Base-by-base conservation (phyloP, 2,888 invertebrate genomes). In the Fragum whitleyi region DNA sequence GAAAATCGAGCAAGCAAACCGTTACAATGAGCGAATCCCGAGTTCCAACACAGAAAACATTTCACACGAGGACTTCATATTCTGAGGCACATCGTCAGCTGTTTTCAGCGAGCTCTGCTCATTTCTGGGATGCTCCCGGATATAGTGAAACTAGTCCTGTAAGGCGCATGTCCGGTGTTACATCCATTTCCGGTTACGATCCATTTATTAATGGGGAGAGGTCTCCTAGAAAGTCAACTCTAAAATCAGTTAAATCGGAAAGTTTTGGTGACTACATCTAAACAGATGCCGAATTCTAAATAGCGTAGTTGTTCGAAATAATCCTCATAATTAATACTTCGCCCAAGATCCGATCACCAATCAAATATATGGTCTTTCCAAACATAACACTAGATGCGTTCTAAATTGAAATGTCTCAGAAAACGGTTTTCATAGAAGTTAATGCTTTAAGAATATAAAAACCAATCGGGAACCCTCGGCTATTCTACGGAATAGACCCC, bases 101-200 rank as follows among this genome's bases (percentile, higher is more conserved):
- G 29, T 39, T 21, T 42, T 42, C 65, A 21, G 42, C 11, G 21
- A 39, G 42, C 21, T 42, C 42, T 14, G 42, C 65, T 9, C n/a
- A 62, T 32, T 61, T 32, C 32, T 69, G 69, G 69, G 70, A 70
- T 19, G 42, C 21, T 23, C 39, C 65, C 65, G 42, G 65, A 42
- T 65, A 42, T 42, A 70, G 70, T 28, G 11, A 36, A 57, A 36
- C 39, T 57, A 36, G 36, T 32, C 16, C 55, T 23, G 23, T 32
- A 23, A 55, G 70, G 19, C 70, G 70, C 32, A 70, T 70, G 70
- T 70, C 70, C 5, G 70, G 55, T n/a, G 57, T 70, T 6, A 70
- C 70, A 5, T 53, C 70, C 9, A 55, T 70, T 29, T 70, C 70
- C 57, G 70, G 70, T 23, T 70, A 70, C 21, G 70, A 70, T 23